Base-by-base conservation (phyloP, 2,888 invertebrate genomes). In the Dolichomitus sp. region DNA sequence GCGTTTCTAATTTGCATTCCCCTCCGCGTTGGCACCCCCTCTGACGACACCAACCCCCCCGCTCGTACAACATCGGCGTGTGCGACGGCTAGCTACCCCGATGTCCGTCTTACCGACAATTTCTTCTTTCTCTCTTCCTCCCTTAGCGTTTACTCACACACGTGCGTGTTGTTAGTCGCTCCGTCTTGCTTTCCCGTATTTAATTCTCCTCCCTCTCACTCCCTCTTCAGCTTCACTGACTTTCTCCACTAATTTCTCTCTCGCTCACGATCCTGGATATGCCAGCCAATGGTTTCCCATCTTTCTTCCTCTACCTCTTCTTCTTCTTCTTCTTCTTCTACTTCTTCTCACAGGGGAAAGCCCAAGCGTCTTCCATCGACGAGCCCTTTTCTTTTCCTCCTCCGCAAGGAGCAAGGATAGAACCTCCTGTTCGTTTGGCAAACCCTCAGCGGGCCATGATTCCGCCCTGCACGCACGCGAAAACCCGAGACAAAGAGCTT, bases 1-100 rank as follows among this genome's bases (percentile, higher is more conserved):
- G 91, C 92, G 91, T 92, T 92, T 93, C 92, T 93, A 93, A 93
- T 93, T 93, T 93, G 93, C 93, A 93, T 93, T 92, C 93, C 92
- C 93, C 93, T 93, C 90, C 90, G 90, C 89, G 90, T 91, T 90
- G 88, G 89, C 90, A 87, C 76, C 85, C 84, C 80, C 52, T 77
- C 76, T 84, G 57, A 65, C 80, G 79, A 79, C 80, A 80, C 85
- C 81, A 72, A 76, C 77, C 77, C 72, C 79, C 72, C 65, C 65
- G 72, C 45, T 72, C 84, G 19, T 77, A 82, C 84, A 54, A 45
- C 72, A 19, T 48, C 48, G 48, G 59, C 45, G 72, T 50, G 48
- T 33, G 73, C 61, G 65, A 85, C 85, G 72, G 72, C 72, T 59
- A 72, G 72, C 81, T 80, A 81, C 69, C 81, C 86, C 83, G 63